phyloP scores from a whole-genome alignment of 2,888 invertebrate species.

The Kuschelorhynchus macadamiae region DNA sequence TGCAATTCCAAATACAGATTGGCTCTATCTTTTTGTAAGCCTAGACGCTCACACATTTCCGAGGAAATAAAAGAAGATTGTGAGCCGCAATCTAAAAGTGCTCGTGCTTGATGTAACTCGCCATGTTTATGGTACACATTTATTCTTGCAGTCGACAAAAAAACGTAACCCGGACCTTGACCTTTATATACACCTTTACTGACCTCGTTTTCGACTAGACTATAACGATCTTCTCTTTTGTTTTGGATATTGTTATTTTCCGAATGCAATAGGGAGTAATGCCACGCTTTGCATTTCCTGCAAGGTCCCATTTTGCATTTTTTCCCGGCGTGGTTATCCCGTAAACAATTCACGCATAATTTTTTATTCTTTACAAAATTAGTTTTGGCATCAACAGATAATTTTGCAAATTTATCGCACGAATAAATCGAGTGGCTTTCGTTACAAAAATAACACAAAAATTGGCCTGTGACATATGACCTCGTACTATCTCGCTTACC shows the following conservation, averaged over 20 bases:
- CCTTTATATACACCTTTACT: neutral
- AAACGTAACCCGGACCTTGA: neutral
- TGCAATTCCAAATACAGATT: constrained; percentile 3
- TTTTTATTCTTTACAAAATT: constrained; percentile 9
- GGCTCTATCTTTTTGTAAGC: neutral
- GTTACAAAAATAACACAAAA: too few species aligned
- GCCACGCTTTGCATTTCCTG: constrained; percentile 5
- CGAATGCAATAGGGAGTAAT: constrained; percentile 11
- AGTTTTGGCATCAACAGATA: neutral
- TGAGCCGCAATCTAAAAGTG: too few species aligned
- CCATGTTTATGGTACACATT: neutral
- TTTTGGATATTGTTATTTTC: too few species aligned
- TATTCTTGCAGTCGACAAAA: constrained; percentile 10
- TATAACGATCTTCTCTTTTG: neutral
- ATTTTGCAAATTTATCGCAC: too few species aligned
- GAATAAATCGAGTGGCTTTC: too few species aligned
- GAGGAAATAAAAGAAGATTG: too few species aligned
- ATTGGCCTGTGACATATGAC: neutral
- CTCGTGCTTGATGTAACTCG: neutral
- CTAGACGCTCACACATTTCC: constrained; percentile 2
- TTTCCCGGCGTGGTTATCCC: constrained; percentile 1
- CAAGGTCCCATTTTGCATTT: constrained; percentile 5
- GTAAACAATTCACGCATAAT: neutral
- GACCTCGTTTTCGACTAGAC: neutral
- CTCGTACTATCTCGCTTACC: too few species aligned